Conservation (phyloP, 2,888 invertebrate species). For the Dryobotodes eremita region DNA sequence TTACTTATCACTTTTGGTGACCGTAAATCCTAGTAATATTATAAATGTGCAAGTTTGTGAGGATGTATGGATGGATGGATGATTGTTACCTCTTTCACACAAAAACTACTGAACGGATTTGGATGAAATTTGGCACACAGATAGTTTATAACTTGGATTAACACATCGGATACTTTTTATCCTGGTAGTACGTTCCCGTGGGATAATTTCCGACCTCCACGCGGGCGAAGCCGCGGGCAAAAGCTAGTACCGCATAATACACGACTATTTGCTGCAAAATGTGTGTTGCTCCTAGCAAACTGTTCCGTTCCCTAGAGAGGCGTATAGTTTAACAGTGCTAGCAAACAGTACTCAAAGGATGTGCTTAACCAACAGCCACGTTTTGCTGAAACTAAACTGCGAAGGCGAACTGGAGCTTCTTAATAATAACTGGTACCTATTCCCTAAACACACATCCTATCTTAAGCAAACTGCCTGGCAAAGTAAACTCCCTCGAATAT, state of each 20-base stretch:
- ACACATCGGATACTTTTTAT: no score
- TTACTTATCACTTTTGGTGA: no score
- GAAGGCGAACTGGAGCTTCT: conserved; percentile 1
- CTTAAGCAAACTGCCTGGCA: background rate
- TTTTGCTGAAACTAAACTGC: conserved; percentile 4
- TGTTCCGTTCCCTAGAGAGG: background rate
- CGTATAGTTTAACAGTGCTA: conserved; percentile 12
- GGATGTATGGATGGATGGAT: no score
- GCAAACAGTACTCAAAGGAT: conserved; percentile 29
- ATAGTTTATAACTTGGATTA: no score
- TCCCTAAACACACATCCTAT: conserved; percentile 15
- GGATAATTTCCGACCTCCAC: no score
- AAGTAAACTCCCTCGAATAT: background rate
- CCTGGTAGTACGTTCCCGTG: no score
- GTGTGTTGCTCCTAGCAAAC: background rate
- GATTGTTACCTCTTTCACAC: no score
- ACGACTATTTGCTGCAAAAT: conserved; percentile 9
- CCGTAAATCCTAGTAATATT: no score
- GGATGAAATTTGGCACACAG: no score
- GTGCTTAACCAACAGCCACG: background rate
- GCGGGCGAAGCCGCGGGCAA: no score
- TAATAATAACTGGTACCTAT: conserved; percentile 15
- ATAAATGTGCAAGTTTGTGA: no score
- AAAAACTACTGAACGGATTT: no score
- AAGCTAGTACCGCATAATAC: background rate